These are phyloP conservation scores for Anarhynchus alexandrinus DNA, from an alignment of 2,113 vertebrate genomes.

Conservation along the genomic window DNA sequence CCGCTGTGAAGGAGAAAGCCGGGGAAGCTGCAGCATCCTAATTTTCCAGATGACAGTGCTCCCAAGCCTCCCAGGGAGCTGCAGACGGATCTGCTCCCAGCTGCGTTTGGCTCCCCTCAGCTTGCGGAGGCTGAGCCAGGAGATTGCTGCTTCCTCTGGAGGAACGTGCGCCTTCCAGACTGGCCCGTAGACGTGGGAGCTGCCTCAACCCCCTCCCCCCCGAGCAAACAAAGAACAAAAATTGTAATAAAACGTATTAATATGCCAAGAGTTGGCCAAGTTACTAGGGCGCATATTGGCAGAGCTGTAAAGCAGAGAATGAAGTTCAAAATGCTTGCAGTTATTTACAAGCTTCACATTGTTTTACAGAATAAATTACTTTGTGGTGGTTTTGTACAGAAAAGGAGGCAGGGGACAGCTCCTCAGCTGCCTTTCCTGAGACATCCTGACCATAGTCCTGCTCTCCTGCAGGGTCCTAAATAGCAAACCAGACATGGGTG, in stretches of 20 bases:
- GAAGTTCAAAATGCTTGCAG: neutral
- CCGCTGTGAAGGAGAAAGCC: neutral
- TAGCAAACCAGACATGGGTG: neutral
- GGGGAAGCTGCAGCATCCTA: neutral
- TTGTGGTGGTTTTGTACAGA: neutral
- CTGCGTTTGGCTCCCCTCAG: neutral
- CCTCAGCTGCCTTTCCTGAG: neutral
- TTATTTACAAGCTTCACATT: constrained; percentile 17
- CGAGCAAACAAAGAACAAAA: neutral
- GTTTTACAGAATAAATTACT: constrained; percentile 8
- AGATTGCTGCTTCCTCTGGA: neutral
- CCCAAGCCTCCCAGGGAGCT: neutral
- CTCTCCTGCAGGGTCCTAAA: neutral
- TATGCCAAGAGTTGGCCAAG: neutral
- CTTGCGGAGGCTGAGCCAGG: neutral
- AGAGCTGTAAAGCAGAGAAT: neutral
- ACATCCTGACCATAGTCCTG: neutral
- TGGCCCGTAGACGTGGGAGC: neutral
- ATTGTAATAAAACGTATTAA: neutral
- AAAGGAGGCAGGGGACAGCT: neutral
- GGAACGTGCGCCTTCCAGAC: neutral
- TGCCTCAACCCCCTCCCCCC: neutral
- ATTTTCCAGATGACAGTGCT: neutral
- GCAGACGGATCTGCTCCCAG: neutral
- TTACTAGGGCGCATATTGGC: neutral